Conservation (phyloP, 2,113 vertebrate genomes). For the Platanista minor region DNA sequence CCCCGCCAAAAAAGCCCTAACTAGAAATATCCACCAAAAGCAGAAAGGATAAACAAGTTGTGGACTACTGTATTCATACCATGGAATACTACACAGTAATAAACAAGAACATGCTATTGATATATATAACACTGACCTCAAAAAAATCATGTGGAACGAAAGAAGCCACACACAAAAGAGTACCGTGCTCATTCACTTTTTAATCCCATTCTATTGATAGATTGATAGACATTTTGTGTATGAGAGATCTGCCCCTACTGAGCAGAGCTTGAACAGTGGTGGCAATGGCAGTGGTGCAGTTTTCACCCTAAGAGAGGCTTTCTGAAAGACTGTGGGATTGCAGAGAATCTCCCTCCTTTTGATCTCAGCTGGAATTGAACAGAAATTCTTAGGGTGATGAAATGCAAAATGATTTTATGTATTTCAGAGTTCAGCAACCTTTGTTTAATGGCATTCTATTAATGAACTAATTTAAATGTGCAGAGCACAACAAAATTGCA, state of each 20-base stretch:
- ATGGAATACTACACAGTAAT: not conserved
- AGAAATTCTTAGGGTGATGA: conserved; percentile 10
- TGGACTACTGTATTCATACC: not conserved
- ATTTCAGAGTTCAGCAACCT: conserved; percentile 31
- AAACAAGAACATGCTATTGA: not conserved
- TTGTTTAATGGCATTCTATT: conserved; percentile 33
- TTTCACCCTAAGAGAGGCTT: conserved; percentile 6
- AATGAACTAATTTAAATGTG: conserved; percentile 32
- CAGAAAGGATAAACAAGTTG: not conserved
- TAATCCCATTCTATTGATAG: not conserved
- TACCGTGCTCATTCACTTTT: not conserved
- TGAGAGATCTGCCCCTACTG: not conserved
- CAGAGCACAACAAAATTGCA: not conserved
- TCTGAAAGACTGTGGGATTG: not conserved
- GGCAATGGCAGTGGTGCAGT: not conserved
- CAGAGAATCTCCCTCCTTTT: conserved; percentile 7
- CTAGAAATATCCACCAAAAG: not conserved
- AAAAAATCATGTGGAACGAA: not conserved
- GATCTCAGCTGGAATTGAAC: conserved; percentile 27
- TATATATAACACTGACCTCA: not conserved
- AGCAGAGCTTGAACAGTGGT: not conserved
- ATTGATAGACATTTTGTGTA: not conserved
- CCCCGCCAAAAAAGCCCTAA: not conserved
- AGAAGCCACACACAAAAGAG: not conserved
- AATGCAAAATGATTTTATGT: conserved; percentile 5